A percentile compares a stretch with the other conserved stretches of the same genome.
Evolutionary conservation across 2,888 invertebrate species (phyloP).

Genomic region (Rhagonycha lutea): DNA sequence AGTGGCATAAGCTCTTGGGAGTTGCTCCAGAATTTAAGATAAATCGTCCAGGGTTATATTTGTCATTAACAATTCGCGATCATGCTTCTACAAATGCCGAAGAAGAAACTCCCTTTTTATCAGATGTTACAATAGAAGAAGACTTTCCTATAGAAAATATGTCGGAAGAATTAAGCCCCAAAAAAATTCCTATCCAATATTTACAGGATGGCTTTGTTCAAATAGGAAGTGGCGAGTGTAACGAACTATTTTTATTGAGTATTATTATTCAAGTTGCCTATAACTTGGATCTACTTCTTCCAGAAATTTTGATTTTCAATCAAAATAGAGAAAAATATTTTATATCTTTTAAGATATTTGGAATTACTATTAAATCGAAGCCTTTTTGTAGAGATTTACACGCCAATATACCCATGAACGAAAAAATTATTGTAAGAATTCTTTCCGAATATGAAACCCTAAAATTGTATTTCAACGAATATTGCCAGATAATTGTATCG

Average conservation of each 20-base stretch:
- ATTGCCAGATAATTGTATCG: constrained; percentile 41
- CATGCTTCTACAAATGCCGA: constrained; percentile 43
- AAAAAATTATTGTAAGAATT: constrained; percentile 48
- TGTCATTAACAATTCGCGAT: constrained; percentile 65
- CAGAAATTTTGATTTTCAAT: constrained; percentile 48
- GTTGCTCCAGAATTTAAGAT: constrained; percentile 61
- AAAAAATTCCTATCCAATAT: constrained; percentile 53
- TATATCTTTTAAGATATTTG: constrained; percentile 48
- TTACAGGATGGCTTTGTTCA: constrained; percentile 62
- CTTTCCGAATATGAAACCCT: constrained; percentile 42
- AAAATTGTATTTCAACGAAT: constrained; percentile 42
- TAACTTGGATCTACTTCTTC: constrained; percentile 60
- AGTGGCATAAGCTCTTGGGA: constrained; percentile 68
- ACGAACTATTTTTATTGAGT: constrained; percentile 59
- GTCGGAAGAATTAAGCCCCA: constrained; percentile 38
- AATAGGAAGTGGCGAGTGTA: constrained; percentile 54
- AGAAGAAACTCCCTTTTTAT: constrained; percentile 16
- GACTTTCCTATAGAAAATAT: constrained; percentile 8
- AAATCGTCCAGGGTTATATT: constrained; percentile 64
- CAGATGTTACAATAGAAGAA: constrained; percentile 2
- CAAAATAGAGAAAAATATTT: constrained; percentile 44
- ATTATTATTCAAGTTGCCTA: constrained; percentile 61
- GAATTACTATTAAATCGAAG: constrained; percentile 49
- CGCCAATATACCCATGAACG: constrained; percentile 45
- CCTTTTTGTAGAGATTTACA: constrained; percentile 47